These are phyloP conservation scores for Aleiodes testaceus DNA, from an alignment of 2,888 invertebrate genomes.

Conservation along the genomic window DNA sequence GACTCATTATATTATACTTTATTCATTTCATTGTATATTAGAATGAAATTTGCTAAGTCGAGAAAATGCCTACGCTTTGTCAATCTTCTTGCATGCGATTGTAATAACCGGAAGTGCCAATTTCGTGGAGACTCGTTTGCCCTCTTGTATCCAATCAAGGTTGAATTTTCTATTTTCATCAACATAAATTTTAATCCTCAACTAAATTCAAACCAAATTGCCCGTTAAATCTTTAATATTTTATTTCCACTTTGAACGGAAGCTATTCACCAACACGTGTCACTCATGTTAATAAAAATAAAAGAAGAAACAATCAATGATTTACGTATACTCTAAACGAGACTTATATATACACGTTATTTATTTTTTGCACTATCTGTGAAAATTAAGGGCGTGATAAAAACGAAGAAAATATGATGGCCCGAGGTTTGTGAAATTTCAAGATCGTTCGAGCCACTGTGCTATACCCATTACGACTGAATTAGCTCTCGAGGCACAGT, in stretches of 20 bases:
- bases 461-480: conserved; percentile 64
- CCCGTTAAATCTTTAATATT: not conserved
- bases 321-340: no score
- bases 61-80: conserved; percentile 7
- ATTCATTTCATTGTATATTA: not conserved
- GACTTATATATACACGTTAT: no score
- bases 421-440: conserved; percentile 24
- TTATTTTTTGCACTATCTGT: no score
- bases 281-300: not conserved
- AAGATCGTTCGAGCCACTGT: conserved; percentile 37
- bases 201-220: conserved; percentile 3
- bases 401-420: conserved; percentile 28
- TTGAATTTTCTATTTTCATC: conserved; percentile 22
- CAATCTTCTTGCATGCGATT: conserved; percentile 29
- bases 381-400: conserved; percentile 26
- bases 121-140: conserved; percentile 39
- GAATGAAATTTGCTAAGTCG: not conserved
- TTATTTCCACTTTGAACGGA: not conserved
- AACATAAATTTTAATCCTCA: not conserved
- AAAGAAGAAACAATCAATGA: not conserved
- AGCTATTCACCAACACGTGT: not conserved
- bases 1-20: no score
- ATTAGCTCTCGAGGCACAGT: conserved; percentile 65
- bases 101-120: conserved; percentile 48
- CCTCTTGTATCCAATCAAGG: conserved; percentile 28